Evolutionary conservation across 2,797 vertebrate species (phyloP).

Genomic region (Lagodon rhomboides): DNA sequence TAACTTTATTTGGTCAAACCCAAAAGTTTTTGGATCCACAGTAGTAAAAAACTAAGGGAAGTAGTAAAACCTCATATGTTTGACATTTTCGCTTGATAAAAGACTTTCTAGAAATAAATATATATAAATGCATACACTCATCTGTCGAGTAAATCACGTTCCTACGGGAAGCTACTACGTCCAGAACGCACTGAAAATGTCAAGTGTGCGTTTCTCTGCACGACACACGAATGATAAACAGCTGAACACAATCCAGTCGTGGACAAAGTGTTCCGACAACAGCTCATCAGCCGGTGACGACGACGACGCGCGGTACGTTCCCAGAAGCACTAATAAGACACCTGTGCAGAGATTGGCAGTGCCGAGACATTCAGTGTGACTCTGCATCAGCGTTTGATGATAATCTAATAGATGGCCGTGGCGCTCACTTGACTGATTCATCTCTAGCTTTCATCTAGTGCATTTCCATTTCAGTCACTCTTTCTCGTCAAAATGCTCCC

Average conservation of each 20-base stretch:
- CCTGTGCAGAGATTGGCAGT: conserved; percentile 41
- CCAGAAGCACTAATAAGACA: conserved; percentile 58
- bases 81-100: background rate
- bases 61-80: too few relatives aligned
- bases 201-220: background rate
- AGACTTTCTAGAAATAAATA: background rate
- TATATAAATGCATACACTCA: background rate
- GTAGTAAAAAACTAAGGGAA: too few relatives aligned
- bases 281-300: conserved; percentile 39
- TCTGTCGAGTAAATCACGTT: background rate
- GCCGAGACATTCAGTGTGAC: conserved; percentile 35
- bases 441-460: conserved; percentile 56
- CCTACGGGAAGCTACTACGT: background rate
- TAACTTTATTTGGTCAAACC: background rate
- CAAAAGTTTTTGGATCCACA: background rate
- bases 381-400: conserved; percentile 48
- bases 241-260: background rate
- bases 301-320: conserved; percentile 21
- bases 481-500: conserved; percentile 42
- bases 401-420: conserved; percentile 65
- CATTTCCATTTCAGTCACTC: conserved; percentile 66
- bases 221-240: background rate
- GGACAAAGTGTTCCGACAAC: conserved; percentile 29
- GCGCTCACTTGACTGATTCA: conserved; percentile 43
- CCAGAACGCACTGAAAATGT: background rate